Base-by-base conservation (phyloP, 1,140 invertebrate species). In the Copidosoma floridanum region DNA sequence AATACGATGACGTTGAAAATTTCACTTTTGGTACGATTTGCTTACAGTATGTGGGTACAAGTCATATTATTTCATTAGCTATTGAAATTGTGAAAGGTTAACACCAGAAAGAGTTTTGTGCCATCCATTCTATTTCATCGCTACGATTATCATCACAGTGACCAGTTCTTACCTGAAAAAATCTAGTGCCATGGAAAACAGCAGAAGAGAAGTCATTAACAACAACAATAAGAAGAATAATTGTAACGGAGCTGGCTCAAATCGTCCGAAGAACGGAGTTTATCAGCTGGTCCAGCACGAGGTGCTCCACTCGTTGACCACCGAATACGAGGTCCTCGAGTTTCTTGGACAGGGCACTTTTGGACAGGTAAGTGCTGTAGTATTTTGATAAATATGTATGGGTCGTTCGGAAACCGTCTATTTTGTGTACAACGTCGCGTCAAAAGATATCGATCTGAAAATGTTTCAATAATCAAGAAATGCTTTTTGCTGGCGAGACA, bases 241-340 rank as follows among this genome's bases (percentile, higher is more conserved):
- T 23, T 77, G 76, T 44, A 75, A 84, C 71, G 81, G 82, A 80
- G 81, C 82, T 72, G 81, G 85, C 76, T 83, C 82, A 78, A 84
- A 88, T 83, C 84, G 85, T 74, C 86, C 90, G 74, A 86, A 89
- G 68, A 96, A 98, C 81, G 97, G 97, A 44, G 97, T 98, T 82
- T 98, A 98, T 82, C 94, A 97, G 78, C 85, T 98, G 75, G 95
- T 98, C 27, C 95, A 98, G 81, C 96, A 99, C 82, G 97, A 98
- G 82, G 95, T 97, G 64, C 87, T 99, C 61, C 97, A 95, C 81
- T 98, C 95, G 54, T 91, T 92, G 79, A 90, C 87, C 40, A 90
- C 90, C 67, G 90, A 94, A 74, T 98, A 98, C 82, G 95, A 98
- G 82, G 97, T 99, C 60, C 84, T 99, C 68, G 97, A 99, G 81